Conservation (phyloP, 1,140 invertebrate species). For the Notospermus geniculatus region DNA sequence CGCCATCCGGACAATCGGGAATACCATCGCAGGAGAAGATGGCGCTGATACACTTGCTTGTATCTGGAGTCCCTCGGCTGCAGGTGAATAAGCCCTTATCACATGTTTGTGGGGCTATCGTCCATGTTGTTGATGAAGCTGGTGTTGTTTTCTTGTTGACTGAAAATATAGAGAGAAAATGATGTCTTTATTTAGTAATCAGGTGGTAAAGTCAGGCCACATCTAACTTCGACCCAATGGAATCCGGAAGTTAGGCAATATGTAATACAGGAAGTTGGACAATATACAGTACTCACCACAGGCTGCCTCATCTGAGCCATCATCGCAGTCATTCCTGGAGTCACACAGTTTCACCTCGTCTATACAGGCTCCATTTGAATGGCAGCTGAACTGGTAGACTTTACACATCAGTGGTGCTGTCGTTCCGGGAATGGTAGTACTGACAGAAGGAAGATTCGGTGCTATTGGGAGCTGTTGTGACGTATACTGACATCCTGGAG, state of each 20-base stretch:
- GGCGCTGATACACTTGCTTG: neutral
- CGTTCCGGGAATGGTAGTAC: conserved; percentile 11
- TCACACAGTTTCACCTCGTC: conserved; percentile 13
- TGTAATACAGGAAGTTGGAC: no score
- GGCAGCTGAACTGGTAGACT: conserved; percentile 22
- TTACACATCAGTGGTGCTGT: conserved; percentile 21
- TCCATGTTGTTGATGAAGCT: neutral
- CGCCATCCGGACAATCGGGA: conserved; percentile 8
- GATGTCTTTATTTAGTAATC: no score
- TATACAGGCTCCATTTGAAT: conserved; percentile 11
- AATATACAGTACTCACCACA: conserved; percentile 14
- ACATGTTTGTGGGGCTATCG: conserved; percentile 7
- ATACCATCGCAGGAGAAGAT: conserved; percentile 9
- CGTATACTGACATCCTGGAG: neutral
- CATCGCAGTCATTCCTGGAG: conserved; percentile 16
- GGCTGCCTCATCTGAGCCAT: conserved; percentile 21
- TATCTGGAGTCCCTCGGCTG: neutral
- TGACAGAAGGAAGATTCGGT: neutral
- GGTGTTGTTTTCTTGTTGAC: no score
- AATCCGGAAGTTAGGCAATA: neutral
- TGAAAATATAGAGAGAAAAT: no score
- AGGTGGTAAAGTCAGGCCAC: no score
- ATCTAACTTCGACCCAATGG: neutral
- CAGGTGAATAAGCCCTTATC: conserved; percentile 8
- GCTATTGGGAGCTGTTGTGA: neutral